Percentiles rank a stretch among this genome's conserved stretches.
phyloP scores from a whole-genome alignment of 2,888 invertebrate species.

The Brachylomia viminalis region DNA sequence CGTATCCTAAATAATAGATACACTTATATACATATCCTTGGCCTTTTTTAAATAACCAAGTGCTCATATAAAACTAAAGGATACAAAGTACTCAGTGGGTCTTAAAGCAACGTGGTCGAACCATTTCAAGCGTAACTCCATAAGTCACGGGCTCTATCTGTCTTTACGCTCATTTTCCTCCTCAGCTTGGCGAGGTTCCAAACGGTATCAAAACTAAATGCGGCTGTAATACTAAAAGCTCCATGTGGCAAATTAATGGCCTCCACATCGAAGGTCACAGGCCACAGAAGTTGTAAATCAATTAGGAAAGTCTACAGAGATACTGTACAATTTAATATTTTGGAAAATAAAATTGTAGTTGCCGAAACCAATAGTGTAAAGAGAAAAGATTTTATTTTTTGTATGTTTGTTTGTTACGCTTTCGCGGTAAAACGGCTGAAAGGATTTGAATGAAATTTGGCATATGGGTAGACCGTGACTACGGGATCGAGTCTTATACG shows the following conservation, averaged over 20 bases:
- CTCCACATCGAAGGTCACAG: constrained; percentile 43
- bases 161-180: constrained; percentile 62
- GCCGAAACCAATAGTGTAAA: no score
- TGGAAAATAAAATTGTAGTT: background rate
- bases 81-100: constrained; percentile 12
- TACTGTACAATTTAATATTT: background rate
- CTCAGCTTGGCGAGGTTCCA: constrained; percentile 51
- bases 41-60: background rate
- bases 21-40: no score
- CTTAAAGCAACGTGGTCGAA: constrained; percentile 40
- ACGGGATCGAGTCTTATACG: no score
- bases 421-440: no score
- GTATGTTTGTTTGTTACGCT: no score
- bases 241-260: constrained; percentile 59
- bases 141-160: constrained; percentile 60
- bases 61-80: background rate
- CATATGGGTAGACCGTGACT: no score
- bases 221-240: constrained; percentile 60
- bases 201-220: constrained; percentile 58
- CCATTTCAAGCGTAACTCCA: constrained; percentile 52
- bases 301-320: constrained; percentile 31
- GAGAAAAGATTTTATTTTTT: no score
- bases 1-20: no score
- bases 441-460: no score
- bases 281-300: constrained; percentile 39